Conservation (phyloP, 1,140 invertebrate genomes). For the Atta colombica region DNA sequence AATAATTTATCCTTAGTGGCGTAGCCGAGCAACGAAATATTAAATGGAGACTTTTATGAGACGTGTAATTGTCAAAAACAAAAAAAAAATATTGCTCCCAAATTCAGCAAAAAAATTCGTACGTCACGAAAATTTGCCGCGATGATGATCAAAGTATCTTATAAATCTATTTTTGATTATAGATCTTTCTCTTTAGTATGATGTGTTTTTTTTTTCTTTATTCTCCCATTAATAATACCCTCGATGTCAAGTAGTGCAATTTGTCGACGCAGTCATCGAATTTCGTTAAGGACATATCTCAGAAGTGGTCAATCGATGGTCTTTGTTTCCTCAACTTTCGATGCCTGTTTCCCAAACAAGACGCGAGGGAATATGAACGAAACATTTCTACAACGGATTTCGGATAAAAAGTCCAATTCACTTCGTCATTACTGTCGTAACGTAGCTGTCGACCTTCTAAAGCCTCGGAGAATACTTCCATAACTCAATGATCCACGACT, state of each 20-base stretch:
- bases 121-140: neutral
- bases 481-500: slow-evolving; percentile 54
- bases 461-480: slow-evolving; percentile 41
- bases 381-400: slow-evolving; percentile 54
- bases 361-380: slow-evolving; percentile 13
- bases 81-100: slow-evolving; percentile 12
- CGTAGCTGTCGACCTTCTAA: slow-evolving; percentile 11
- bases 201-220: neutral
- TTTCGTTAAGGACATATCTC: slow-evolving; percentile 6
- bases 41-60: neutral
- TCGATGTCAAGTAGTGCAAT: slow-evolving; percentile 38
- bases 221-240: neutral
- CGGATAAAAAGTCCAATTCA: slow-evolving; percentile 49
- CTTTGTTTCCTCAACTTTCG: neutral
- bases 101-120: slow-evolving; percentile 4
- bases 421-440: slow-evolving; percentile 53
- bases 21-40: slow-evolving; percentile 14
- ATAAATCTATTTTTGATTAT: neutral
- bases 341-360: neutral
- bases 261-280: slow-evolving; percentile 8
- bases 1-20: slow-evolving; percentile 24
- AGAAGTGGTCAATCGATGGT: slow-evolving; percentile 17
- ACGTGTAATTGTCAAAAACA: neutral
- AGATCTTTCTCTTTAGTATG: neutral
- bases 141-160: neutral